A percentile compares a stretch with the other conserved stretches of the same genome.
Conservation (phyloP, 2,797 vertebrate genomes). For the Clarias pachynema region DNA sequence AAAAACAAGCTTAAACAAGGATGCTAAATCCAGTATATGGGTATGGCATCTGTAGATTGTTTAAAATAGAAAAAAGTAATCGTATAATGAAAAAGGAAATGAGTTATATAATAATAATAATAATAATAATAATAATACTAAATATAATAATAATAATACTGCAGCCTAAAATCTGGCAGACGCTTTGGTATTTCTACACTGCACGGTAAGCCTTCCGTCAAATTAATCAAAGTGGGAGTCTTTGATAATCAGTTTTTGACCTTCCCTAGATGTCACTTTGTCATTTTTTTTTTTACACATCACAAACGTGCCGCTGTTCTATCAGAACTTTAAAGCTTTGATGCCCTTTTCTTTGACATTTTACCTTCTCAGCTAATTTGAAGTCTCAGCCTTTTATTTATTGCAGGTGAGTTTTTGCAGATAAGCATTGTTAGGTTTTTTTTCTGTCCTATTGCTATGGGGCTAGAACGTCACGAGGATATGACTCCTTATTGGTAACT, state of each 20-base stretch:
- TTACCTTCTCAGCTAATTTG: conserved; percentile 23
- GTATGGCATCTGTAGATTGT: neutral
- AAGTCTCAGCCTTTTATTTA: conserved; percentile 27
- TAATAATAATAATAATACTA: neutral
- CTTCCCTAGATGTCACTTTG: conserved; percentile 25
- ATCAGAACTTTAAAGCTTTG: conserved; percentile 34
- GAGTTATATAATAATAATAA: neutral
- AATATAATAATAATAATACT: neutral
- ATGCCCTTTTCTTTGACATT: conserved; percentile 42
- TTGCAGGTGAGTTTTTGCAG: conserved; percentile 10
- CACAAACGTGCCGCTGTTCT: conserved; percentile 23
- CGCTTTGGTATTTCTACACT: neutral
- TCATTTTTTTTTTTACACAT: conserved; percentile 6
- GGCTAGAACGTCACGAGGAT: neutral
- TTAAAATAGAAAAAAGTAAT: neutral
- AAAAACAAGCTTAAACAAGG: neutral
- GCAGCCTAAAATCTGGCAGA: neutral
- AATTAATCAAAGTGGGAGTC: neutral
- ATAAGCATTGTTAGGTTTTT: neutral
- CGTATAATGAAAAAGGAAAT: neutral
- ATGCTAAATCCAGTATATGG: neutral
- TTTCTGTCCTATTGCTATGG: neutral
- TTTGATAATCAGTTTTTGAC: conserved; percentile 16
- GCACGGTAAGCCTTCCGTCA: neutral
- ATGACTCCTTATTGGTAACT: neutral